Evolutionary conservation across 2,113 vertebrate genomes (phyloP), one percentile per base, ranked within the genome.

Genomic region (Pterocles orientalis): DNA sequence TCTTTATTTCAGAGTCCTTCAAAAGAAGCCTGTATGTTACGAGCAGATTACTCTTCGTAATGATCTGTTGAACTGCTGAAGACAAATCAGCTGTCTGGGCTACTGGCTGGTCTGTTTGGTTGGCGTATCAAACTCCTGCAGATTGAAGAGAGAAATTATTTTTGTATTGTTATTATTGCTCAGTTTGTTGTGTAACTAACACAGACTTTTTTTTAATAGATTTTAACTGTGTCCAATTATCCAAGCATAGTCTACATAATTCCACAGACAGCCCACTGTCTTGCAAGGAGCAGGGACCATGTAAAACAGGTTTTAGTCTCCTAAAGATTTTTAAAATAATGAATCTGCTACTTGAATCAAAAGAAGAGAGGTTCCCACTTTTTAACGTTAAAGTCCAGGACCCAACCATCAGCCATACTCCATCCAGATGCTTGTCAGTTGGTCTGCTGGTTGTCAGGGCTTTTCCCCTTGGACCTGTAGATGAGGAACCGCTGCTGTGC

Each of bases 231-330:
- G 25, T 69, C 20, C 14, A 29, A 3, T 76, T 41, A 51, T 62
- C 19, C 15, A 62, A 54, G 41, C 0, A 0, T 12, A 39, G 28
- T 43, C 28, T 51, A 2, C 2, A 1, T 58, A 36, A 25, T 75
- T 82, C 61, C 33, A n/a, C 23, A 45, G 56, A 12, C 10, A 53
- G 65, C 45, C 14, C 51, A 7, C 54, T 70, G n/a, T 57, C 60
- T 64, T 71, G 7, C 43, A 48, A 33, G 2, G 26, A 86, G 48
- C 24, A 65, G 24, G 8, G 33, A 36, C 26, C 10, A 19, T 0
- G 3, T 53, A 34, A 64, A 85, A 75, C 31, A 57, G 12, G 14
- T 29, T 61, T 72, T 78, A 76, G 20, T 48, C 24, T 82, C 20
- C 61, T 76, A 58, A 36, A 7, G 50, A 23, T n/a, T 68, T 78